Conservation (phyloP, 37 sponge, comb jelly and placozoan genomes). For the Diacarnus erythraeanus region DNA sequence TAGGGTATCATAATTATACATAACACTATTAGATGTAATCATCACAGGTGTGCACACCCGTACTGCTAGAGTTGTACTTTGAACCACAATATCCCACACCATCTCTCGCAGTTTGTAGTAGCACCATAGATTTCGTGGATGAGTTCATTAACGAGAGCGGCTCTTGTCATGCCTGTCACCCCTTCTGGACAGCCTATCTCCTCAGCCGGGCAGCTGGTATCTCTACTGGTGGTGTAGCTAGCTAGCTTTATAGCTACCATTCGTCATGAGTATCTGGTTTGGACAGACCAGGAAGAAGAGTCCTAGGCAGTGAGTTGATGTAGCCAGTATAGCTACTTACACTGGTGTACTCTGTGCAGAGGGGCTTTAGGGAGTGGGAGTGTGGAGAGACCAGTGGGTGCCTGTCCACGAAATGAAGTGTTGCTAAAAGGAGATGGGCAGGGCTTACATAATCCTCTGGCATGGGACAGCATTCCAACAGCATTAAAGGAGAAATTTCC, state of each 20-base stretch:
- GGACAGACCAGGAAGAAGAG: constrained; percentile 8
- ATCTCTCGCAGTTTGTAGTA: no score
- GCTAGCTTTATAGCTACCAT: not conserved
- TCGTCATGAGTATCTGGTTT: constrained; percentile 20
- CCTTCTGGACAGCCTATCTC: no score
- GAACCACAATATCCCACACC: no score
- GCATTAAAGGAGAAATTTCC: constrained; percentile 53
- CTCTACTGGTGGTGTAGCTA: no score
- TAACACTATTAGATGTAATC: no score
- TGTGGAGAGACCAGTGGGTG: not conserved
- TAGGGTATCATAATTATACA: no score
- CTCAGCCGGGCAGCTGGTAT: no score
- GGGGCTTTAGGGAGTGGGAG: constrained; percentile 17
- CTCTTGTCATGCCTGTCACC: no score
- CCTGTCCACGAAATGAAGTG: not conserved
- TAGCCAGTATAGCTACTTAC: not conserved
- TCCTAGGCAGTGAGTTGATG: constrained; percentile 9
- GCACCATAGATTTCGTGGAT: no score
- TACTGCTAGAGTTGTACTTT: no score
- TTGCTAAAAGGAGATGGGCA: constrained; percentile 23
- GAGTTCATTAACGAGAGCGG: no score
- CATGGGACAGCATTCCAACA: constrained; percentile 62
- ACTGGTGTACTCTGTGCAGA: not conserved
- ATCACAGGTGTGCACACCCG: no score
- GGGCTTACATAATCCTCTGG: constrained; percentile 66